Base-by-base conservation (phyloP, 2,797 vertebrate species). In the Melanogrammus aeglefinus region DNA sequence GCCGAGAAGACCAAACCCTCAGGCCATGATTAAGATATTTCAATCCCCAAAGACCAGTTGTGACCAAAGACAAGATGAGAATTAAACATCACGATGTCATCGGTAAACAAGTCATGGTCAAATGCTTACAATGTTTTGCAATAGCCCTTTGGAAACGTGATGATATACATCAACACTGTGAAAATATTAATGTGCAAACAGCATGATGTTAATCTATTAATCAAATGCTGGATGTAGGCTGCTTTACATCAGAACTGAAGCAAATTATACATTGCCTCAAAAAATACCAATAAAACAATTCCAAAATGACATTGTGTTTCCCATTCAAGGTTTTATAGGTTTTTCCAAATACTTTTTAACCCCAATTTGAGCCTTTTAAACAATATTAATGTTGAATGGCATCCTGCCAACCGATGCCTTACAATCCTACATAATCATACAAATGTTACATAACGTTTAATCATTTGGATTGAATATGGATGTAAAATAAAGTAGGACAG, bases 131-230 rank as follows among this genome's bases (percentile, higher is more conserved):
- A 66, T 27, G 66, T 70, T 29, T 70, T 70, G 66, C 69, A 71
- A 71, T 31, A 31, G 69, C 69, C 21, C 57, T 71, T 71, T 71
- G 69, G 10, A 71, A 71, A 71, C 29, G 27, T 71, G 69, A 8
- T 69, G n/a, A 70, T 70, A 70, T 71, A 16, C 1, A 71, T 12
- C 69, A 71, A 12, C 66, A 24, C n/a, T 70, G 41, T 29, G 4
- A 71, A 13, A 12, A 51, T 4, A 51, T 51, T 21, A 12, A 33
- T 71, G 10, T 71, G 27, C 13, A 27, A 27, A 13, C 14, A 29
- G 57, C 29, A 71, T 27, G 69, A 27, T 71, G 69, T 31, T 12
- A 71, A 71, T 71, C 69, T 33, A 71, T 71, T 63, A 44, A 51
- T 21, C 21, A n/a, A 63, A 63, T 16, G 57, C 57, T n/a, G 21